Conservation (phyloP, 2,888 invertebrate species). For the Drosophila neonasuta region DNA sequence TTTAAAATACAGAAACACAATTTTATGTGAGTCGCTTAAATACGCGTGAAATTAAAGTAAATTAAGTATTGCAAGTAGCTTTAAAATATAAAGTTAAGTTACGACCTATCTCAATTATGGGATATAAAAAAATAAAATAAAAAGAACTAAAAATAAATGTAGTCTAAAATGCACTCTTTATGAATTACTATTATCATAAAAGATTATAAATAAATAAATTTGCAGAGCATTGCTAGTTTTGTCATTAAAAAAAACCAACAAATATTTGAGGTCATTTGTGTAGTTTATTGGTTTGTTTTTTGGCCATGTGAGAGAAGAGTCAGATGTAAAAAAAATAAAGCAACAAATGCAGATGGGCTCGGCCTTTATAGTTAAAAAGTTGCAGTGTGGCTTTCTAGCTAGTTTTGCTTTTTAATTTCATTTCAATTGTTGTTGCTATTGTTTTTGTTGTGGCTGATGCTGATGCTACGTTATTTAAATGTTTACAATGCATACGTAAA, state of each 20-base stretch:
- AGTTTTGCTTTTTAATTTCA: slow-evolving; percentile 1
- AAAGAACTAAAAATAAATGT: too few species aligned
- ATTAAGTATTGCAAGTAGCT: neutral
- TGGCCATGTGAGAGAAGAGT: slow-evolving; percentile 7
- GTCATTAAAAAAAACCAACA: neutral
- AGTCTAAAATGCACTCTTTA: neutral
- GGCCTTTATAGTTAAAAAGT: slow-evolving; percentile 35
- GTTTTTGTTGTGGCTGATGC: slow-evolving; percentile 7
- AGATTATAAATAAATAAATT: neutral
- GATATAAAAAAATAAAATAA: too few species aligned
- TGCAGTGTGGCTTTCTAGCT: slow-evolving; percentile 35
- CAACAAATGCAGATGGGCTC: slow-evolving; percentile 16
- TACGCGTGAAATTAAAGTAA: neutral
- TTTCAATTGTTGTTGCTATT: neutral
- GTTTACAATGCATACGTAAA: slow-evolving; percentile 24
- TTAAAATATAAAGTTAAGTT: neutral
- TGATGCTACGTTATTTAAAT: slow-evolving; percentile 1
- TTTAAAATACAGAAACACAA: neutral
- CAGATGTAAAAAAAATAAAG: slow-evolving; percentile 4
- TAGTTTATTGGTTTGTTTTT: slow-evolving; percentile 15
- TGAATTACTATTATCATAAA: neutral
- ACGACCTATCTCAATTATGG: neutral
- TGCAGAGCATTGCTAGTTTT: neutral
- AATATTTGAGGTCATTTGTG: slow-evolving; percentile 4
- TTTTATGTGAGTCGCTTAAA: neutral